Evolutionary conservation across 2,888 invertebrate genomes (phyloP), one percentile per base, ranked within the genome.

Genomic region (Mythimna vitellina): DNA sequence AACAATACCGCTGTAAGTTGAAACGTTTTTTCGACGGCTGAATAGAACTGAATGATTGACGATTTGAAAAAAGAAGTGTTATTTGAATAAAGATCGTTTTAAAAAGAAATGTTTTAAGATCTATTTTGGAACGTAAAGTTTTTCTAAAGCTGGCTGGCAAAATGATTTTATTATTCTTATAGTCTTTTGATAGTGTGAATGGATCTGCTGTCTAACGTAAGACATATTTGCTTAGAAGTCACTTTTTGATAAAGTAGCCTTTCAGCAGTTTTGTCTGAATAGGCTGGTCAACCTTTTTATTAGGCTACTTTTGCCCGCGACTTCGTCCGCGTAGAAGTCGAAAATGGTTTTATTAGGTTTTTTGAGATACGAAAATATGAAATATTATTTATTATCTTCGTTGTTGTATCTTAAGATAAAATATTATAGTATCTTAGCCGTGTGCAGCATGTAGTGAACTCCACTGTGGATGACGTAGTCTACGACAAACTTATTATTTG

Each of bases 41-140:
- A 83, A 83, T 81, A 46, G 62, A 67, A 74, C 73, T 53, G 42
- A 81, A 79, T 77, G 78, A 85, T 85, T 70, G 71, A 77, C 42
- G 66, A 76, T 83, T 80, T 62, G n/a, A 71, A 76, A 80, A 76
- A 53, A 64, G 68, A 69, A 70, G 35, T 46, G 20, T 65, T 65
- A 65, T 63, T 57, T 63, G 4, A 25, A 32, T 64, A 62, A 58
- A 35, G 42, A 53, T 14, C 10, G 20, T 38, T 58, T 56, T 22
- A 20, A 65, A 65, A 61, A 32, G 25, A 46, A 29, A 9, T 35
- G 42, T 73, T 60, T 0, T 51, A 2, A 49, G 22, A 20, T 17
- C n/a, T 53, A 32, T 57, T 73, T 61, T 54, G 25, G 22, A 35
- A n/a, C 7, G 0, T 53, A 10, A 7, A 3, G 8, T 32, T 42